Evolutionary conservation across 2,888 invertebrate genomes (phyloP).

Genomic region (Hydroisotoma schaefferi): DNA sequence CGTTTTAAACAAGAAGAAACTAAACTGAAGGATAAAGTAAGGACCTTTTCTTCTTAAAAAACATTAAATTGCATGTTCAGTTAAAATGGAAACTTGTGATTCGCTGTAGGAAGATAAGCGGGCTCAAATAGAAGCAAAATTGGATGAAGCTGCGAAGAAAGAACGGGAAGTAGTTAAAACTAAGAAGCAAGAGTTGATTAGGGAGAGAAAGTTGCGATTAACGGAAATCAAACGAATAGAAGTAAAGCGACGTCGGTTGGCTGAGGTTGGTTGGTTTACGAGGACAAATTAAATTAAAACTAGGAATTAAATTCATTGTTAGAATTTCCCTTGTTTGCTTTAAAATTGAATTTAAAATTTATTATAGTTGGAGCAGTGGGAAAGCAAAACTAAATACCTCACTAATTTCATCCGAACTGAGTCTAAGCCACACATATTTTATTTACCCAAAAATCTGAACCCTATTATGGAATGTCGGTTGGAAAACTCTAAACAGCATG

Average conservation of each 20-base stretch:
- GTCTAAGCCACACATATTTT: slow-evolving; percentile 81
- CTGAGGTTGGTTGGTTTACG: no score
- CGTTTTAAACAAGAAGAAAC: slow-evolving; percentile 94
- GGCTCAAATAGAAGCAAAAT: slow-evolving; percentile 83
- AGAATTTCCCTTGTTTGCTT: slow-evolving; percentile 1
- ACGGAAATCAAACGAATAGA: slow-evolving; percentile 83
- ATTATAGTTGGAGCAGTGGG: slow-evolving; percentile 71
- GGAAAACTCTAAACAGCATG: slow-evolving; percentile 61
- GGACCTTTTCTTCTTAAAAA: slow-evolving; percentile 16
- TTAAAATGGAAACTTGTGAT: not conserved
- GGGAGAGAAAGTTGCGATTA: slow-evolving; percentile 80
- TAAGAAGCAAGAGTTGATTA: slow-evolving; percentile 79
- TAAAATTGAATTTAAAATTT: slow-evolving; percentile 4
- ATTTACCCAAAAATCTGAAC: slow-evolving; percentile 75
- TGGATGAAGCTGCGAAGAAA: slow-evolving; percentile 83
- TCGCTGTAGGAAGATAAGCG: slow-evolving; percentile 71
- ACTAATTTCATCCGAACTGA: slow-evolving; percentile 82
- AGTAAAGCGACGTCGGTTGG: slow-evolving; percentile 80
- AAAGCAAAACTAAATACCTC: slow-evolving; percentile 70
- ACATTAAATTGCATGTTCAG: not conserved
- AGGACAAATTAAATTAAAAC: not conserved
- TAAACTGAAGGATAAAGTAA: slow-evolving; percentile 74
- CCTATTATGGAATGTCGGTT: slow-evolving; percentile 66
- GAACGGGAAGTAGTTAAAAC: slow-evolving; percentile 80
- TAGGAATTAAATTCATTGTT: not conserved